Evolutionary conservation across 2,113 vertebrate species (phyloP).

Genomic region (Hydropotes inermis): DNA sequence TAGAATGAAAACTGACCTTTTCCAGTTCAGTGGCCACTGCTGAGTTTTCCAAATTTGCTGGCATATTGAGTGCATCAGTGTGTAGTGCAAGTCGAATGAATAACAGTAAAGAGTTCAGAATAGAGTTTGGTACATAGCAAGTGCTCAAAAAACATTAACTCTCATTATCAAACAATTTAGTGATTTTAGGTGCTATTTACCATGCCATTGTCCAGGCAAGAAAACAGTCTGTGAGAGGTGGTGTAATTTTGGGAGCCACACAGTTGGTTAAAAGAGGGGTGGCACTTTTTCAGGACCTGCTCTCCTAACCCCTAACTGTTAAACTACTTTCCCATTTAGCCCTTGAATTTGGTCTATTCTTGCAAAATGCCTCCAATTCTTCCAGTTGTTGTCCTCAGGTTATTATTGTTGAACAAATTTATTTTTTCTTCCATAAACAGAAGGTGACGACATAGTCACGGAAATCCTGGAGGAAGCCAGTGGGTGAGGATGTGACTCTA

Average conservation of each 20-base stretch:
- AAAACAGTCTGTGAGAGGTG: not conserved
- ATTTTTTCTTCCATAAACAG: not conserved
- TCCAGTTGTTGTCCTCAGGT: not conserved
- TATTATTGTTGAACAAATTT: not conserved
- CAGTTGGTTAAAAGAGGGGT: not conserved
- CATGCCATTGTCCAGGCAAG: not conserved
- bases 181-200: not conserved
- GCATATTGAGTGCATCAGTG: not conserved
- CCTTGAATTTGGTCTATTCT: not conserved
- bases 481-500: not conserved
- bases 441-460: not conserved
- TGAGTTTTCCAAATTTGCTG: not conserved
- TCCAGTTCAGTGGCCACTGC: not conserved
- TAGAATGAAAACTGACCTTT: not conserved
- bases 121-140: not conserved
- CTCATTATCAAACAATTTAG: not conserved
- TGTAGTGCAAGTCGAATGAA: not conserved
- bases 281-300: not conserved
- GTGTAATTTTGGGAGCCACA: not conserved
- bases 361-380: not conserved
- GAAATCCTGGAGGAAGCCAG: not conserved
- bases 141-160: not conserved
- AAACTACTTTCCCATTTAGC: not conserved
- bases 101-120: not conserved
- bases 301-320: not conserved